phyloP scores from a whole-genome alignment of 2,888 invertebrate species.

The Pammene fasciana region DNA sequence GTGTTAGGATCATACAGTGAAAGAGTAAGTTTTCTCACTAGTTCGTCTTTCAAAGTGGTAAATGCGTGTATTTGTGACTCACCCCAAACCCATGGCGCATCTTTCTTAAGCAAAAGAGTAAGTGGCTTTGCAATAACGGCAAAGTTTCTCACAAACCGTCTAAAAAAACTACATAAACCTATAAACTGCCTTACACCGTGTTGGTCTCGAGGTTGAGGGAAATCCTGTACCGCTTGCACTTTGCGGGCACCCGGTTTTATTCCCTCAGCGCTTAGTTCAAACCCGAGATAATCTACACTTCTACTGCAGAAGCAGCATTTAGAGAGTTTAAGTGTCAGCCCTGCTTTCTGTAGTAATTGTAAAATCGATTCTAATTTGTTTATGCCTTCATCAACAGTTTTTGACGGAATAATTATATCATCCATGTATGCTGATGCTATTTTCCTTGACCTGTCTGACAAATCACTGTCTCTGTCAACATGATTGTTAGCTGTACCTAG shows the following conservation, averaged over 20 bases:
- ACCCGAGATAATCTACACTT: constrained; percentile 5
- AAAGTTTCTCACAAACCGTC: constrained; percentile 13
- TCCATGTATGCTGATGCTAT: constrained; percentile 19
- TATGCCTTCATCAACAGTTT: constrained; percentile 10
- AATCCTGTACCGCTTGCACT: constrained; percentile 3
- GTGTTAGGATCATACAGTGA: neutral
- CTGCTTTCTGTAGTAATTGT: neutral
- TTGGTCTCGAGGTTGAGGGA: constrained; percentile 6
- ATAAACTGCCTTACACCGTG: constrained; percentile 7
- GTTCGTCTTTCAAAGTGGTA: neutral
- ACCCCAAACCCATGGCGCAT: constrained; percentile 13
- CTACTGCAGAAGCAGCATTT: constrained; percentile 13
- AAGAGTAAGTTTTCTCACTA: neutral
- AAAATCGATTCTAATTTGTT: neutral
- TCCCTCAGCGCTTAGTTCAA: constrained; percentile 1
- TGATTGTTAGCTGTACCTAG: constrained; percentile 11
- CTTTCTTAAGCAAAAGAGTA: neutral
- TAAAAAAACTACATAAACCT: constrained; percentile 5
- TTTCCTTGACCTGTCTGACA: neutral
- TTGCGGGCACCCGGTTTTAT: constrained; percentile 5
- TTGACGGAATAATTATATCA: constrained; percentile 17
- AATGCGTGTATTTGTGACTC: neutral
- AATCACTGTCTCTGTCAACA: neutral
- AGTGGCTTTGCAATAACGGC: constrained; percentile 3
- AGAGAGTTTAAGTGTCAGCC: constrained; percentile 7